Evolutionary conservation across 2,113 vertebrate species (phyloP), one percentile per base, ranked within the genome.

Genomic region (Aplodontia rufa): DNA sequence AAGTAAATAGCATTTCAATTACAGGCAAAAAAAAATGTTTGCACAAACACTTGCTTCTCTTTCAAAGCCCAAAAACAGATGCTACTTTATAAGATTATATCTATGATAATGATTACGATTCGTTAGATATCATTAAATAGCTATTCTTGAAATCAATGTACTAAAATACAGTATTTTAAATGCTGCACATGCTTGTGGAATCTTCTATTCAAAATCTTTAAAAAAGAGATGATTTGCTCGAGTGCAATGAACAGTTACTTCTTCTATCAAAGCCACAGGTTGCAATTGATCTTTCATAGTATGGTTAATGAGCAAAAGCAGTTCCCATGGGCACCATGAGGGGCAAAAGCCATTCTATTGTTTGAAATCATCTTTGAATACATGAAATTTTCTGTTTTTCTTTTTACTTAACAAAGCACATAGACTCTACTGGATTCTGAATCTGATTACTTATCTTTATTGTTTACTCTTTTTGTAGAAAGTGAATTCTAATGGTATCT

Each of bases 1-100:
- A 98, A 87, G 95, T 97, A 98, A 97, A 93, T 88, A 93, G 86
- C 94, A 97, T 95, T 97, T 92, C 71, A 96, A 96, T 93, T 93
- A 95, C 14, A 91, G 74, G 55, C 47, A 6, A 96, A 96, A 96
- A 97, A 83, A 97, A 97, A 83, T 95, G 93, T 94, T 98, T 98
- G 81, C 24, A 95, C 53, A 96, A 98, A 74, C 8, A 95, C 72
- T 97, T 79, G 35, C 84, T 58, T 28, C 9, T 96, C 87, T 87
- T 96, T 93, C 42, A 69, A 94, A 87, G 49, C 72, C 89, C 53
- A 13, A 97, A 97, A 97, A 51, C 45, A 94, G 86, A 91, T 93
- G 55, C 87, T 97, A 92, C 97, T 97, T 98, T 97, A 87, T 97
- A 82, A 80, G 45, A 95, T 81, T 87, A 55, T 96, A 95, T 94